phyloP scores from a whole-genome alignment of 2,113 vertebrate genomes.

The Mola mola region DNA sequence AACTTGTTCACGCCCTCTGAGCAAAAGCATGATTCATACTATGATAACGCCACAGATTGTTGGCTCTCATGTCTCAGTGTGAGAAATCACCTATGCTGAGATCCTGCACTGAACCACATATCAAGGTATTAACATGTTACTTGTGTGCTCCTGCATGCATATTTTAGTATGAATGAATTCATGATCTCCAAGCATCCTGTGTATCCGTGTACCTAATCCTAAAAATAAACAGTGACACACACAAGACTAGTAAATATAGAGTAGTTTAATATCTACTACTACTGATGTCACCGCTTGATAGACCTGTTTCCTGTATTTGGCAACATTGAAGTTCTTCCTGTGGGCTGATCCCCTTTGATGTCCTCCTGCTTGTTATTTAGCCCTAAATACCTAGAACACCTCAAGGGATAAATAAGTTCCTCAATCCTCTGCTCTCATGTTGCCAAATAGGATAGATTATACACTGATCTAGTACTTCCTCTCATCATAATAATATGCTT shows the following conservation, averaged over 20 bases:
- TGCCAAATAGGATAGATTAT: slow-evolving; percentile 67
- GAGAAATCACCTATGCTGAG: slow-evolving; percentile 2
- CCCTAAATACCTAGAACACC: slow-evolving; percentile 59
- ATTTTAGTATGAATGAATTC: slow-evolving; percentile 32
- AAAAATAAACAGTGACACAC: background rate
- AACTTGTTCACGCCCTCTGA: slow-evolving; percentile 10
- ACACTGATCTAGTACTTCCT: slow-evolving; percentile 62
- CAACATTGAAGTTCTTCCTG: slow-evolving; percentile 32
- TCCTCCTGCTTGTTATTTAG: slow-evolving; percentile 58
- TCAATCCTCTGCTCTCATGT: slow-evolving; percentile 50
- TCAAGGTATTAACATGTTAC: slow-evolving; percentile 47
- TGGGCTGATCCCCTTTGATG: slow-evolving; percentile 53
- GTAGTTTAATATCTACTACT: background rate
- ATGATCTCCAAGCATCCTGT: slow-evolving; percentile 6
- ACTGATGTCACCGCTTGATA: slow-evolving; percentile 13
- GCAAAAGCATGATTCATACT: background rate
- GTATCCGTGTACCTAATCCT: background rate
- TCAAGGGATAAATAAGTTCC: slow-evolving; percentile 62
- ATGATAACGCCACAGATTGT: slow-evolving; percentile 2
- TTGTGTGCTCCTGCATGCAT: slow-evolving; percentile 25
- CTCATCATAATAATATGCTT: slow-evolving; percentile 75
- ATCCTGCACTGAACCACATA: slow-evolving; percentile 12
- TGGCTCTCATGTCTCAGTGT: background rate
- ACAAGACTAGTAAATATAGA: too few species aligned
- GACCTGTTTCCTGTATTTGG: slow-evolving; percentile 32